Evolutionary conservation across 2,113 vertebrate genomes (phyloP).

Genomic region (Laticauda laticaudata): DNA sequence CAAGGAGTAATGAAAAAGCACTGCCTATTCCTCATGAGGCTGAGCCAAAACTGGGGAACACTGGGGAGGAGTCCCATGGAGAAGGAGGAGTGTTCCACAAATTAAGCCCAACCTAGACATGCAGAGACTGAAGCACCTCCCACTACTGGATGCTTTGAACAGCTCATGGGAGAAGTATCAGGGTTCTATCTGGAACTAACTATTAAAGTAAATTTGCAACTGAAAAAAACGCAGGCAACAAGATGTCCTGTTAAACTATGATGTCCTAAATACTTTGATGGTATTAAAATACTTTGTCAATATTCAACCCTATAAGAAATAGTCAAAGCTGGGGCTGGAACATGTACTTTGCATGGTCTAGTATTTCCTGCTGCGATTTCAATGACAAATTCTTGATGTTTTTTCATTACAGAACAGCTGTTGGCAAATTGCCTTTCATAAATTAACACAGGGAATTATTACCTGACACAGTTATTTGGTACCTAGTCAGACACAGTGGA

Average conservation of each 20-base stretch:
- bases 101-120: too few relatives aligned
- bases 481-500: slow-evolving; percentile 20
- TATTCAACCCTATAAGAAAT: neutral
- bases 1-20: too few relatives aligned
- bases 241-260: neutral
- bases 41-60: too few relatives aligned
- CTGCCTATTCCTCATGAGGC: too few relatives aligned
- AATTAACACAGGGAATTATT: slow-evolving; percentile 10
- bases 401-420: slow-evolving; percentile 13
- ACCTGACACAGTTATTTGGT: slow-evolving; percentile 5
- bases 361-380: slow-evolving; percentile 15
- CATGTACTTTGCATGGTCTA: neutral
- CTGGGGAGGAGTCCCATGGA: too few relatives aligned
- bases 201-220: neutral
- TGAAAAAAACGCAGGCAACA: neutral
- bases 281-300: neutral
- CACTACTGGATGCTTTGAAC: too few relatives aligned
- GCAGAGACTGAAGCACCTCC: too few relatives aligned
- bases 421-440: slow-evolving; percentile 13
- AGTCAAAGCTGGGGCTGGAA: slow-evolving; percentile 2
- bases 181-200: neutral
- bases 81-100: too few relatives aligned
- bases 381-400: neutral
- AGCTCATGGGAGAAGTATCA: neutral
- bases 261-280: neutral